These are phyloP conservation scores for Porites divaricata DNA, from an alignment of 92 coral and sea anemone genomes.

Conservation along the genomic window DNA sequence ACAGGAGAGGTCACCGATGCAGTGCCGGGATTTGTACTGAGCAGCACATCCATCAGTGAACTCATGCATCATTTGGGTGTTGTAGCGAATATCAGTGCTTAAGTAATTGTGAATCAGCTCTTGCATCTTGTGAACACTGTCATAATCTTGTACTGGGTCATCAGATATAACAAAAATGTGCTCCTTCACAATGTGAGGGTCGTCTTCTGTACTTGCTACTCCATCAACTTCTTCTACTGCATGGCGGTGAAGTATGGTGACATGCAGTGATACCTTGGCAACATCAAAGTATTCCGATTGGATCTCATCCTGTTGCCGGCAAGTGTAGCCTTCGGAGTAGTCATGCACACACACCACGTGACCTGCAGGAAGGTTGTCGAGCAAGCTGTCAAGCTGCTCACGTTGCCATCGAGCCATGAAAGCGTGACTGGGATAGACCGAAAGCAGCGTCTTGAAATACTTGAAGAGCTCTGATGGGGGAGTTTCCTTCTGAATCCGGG, in stretches of 20 bases:
- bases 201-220: conserved; percentile 47
- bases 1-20: conserved; percentile 49
- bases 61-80: conserved; percentile 23
- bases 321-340: conserved; percentile 48
- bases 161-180: conserved; percentile 65
- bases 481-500: conserved; percentile 23
- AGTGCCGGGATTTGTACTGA: conserved; percentile 45
- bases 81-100: conserved; percentile 9
- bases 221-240: conserved; percentile 57
- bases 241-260: conserved; percentile 61
- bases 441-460: conserved; percentile 18
- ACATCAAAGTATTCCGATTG: conserved; percentile 48
- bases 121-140: conserved; percentile 56
- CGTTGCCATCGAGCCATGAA: conserved; percentile 50
- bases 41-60: conserved; percentile 54
- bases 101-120: conserved; percentile 45
- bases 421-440: conserved; percentile 19
- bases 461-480: conserved; percentile 16
- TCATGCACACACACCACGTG: conserved; percentile 37
- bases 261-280: conserved; percentile 49
- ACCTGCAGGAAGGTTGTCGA: conserved; percentile 13
- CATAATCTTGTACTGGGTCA: conserved; percentile 55
- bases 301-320: conserved; percentile 50
- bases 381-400: conserved; percentile 26
- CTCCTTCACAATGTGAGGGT: conserved; percentile 56